A percentile compares a stretch with the other conserved stretches of the same genome.
These are phyloP conservation scores for Nomia melanderi DNA, from an alignment of 1,140 invertebrate genomes.

Conservation along the genomic window DNA sequence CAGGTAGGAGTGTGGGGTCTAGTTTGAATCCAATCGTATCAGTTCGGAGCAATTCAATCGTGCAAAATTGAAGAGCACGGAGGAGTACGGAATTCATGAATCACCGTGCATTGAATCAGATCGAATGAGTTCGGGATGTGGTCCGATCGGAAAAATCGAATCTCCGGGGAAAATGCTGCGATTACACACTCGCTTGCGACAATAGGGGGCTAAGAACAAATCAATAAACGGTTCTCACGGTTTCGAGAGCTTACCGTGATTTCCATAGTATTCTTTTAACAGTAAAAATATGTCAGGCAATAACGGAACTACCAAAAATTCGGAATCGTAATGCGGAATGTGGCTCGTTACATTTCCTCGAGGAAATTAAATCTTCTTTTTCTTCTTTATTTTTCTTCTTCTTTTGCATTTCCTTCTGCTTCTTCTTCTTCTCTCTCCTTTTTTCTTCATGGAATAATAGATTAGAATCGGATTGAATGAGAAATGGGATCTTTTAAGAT, in stretches of 20 bases:
- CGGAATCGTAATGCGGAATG: background rate
- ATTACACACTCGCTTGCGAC: conserved; percentile 49
- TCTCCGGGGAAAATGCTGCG: conserved; percentile 35
- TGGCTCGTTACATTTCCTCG: background rate
- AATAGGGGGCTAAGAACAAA: conserved; percentile 32
- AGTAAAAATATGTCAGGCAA: conserved; percentile 5
- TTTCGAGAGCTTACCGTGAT: background rate
- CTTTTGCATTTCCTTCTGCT: too few relatives aligned
- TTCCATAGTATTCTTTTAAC: background rate
- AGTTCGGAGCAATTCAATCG: conserved; percentile 46
- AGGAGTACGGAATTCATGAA: conserved; percentile 48
- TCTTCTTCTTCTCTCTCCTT: too few relatives aligned
- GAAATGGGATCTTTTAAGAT: background rate
- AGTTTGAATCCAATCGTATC: conserved; percentile 37
- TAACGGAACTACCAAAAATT: background rate
- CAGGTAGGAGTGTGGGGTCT: background rate
- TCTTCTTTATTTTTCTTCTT: too few relatives aligned
- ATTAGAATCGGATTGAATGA: background rate
- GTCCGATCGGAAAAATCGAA: conserved; percentile 50
- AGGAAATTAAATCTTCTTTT: background rate
- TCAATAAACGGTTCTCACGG: conserved; percentile 30
- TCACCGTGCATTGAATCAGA: conserved; percentile 49
- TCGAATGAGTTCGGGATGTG: conserved; percentile 47
- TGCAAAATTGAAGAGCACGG: conserved; percentile 47
- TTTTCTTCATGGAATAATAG: background rate